phyloP scores from a whole-genome alignment of 2,888 invertebrate species.

The Drosophila seclusa region DNA sequence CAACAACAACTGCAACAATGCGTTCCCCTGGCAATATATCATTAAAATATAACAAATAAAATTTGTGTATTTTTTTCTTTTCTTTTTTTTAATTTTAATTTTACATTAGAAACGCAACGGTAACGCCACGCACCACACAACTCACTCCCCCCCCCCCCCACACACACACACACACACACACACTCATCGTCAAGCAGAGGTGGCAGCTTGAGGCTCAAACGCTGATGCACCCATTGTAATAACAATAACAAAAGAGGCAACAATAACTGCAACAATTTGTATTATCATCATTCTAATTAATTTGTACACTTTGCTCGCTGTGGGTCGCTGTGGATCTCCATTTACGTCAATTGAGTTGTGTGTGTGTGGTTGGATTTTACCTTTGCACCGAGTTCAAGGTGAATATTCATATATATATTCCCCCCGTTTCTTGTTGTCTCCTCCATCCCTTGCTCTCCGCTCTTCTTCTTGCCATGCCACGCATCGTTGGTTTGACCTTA shows the following conservation, averaged over 20 bases:
- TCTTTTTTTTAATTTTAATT: conserved; percentile 14
- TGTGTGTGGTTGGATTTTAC: conserved; percentile 7
- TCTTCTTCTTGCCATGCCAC: conserved; percentile 23
- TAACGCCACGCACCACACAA: conserved; percentile 40
- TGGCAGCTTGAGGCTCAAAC: neutral
- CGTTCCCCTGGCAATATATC: conserved; percentile 52
- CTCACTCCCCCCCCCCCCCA: conserved; percentile 13
- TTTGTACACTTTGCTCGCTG: conserved; percentile 39
- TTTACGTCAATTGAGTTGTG: conserved; percentile 36
- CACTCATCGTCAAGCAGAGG: neutral
- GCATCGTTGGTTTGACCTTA: conserved; percentile 43
- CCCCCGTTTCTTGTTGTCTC: neutral
- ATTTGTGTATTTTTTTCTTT: neutral
- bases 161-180: neutral
- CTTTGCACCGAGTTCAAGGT: conserved; percentile 50
- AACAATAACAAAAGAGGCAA: conserved; percentile 10
- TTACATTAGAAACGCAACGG: conserved; percentile 50
- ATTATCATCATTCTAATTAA: conserved; percentile 60
- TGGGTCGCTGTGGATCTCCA: neutral
- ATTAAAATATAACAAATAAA: conserved; percentile 52
- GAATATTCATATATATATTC: conserved; percentile 3
- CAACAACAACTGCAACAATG: conserved; percentile 27
- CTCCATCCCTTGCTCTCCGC: neutral
- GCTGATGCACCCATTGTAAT: conserved; percentile 36
- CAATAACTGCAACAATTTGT: conserved; percentile 38